Base-by-base conservation (phyloP, 2,888 invertebrate genomes). In the Agriopis marginaria region DNA sequence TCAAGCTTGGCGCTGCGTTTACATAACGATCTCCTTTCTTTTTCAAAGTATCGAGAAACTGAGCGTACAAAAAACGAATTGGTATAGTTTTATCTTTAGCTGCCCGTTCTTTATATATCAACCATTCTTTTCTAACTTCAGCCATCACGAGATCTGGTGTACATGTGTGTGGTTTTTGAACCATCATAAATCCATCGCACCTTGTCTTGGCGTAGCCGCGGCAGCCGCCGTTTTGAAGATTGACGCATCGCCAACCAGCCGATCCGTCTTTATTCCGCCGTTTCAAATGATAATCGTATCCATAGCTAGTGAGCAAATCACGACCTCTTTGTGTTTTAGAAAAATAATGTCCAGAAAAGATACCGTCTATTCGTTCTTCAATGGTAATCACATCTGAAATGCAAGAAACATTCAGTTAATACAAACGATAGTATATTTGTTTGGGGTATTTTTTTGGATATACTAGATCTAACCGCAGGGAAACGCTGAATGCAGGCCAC, bases 81-180 rank as follows among this genome's bases (percentile, higher is more conserved):
- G 58, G 14, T 32, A 44, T 45, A 39, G 12, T 39, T 6, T 2
- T 45, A 7, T 66, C 66, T 12, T 47, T 54, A 23, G 8, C 40
- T 7, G 59, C 66, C 17, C 47, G 45, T 39, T 60, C 53, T 40
- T 47, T 65, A 44, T 12, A 65, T 14, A 59, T 11, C n/a, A 10
- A 5, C 23, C 40, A 11, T 17, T 32, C 32, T 45, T 58, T 51
- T 59, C 45, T 59, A 42, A 65, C 45, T 14, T 51, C 58, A n/a
- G 58, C 44, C 3, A 51, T 51, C 11, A 51, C 12, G 7, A 44
- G 10, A 53, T 59, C 14, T 1, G 65, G 40, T 0, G 49, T 39
- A 23, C 63, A 64, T 23, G 49, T 40, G 42, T 56, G 55, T 4
- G 17, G 7, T 40, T 12, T 56, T 17, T 49, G 12, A 42, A 6